Evolutionary conservation across 2,888 invertebrate genomes (phyloP).

Genomic region (Harmothoe impar): DNA sequence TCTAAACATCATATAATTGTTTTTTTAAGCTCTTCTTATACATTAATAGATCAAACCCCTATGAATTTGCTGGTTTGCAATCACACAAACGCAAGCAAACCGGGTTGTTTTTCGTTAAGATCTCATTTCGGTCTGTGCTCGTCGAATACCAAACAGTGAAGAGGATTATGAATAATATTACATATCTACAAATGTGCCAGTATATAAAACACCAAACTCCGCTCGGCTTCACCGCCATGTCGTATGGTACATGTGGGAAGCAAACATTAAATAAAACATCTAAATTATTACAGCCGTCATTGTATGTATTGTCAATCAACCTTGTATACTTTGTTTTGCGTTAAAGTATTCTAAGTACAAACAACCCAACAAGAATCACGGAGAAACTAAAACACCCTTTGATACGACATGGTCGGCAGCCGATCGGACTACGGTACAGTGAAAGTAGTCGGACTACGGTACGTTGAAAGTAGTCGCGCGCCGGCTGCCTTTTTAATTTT

Average conservation of each 20-base stretch:
- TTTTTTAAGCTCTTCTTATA: neutral
- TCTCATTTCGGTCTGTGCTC: conserved; percentile 54
- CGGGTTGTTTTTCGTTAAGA: neutral
- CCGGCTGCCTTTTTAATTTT: conserved; percentile 13
- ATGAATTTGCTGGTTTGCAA: conserved; percentile 32
- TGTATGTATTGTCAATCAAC: conserved; percentile 59
- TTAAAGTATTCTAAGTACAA: conserved; percentile 62
- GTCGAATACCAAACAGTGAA: conserved; percentile 56
- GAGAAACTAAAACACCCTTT: conserved; percentile 63
- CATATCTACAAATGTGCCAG: conserved; percentile 54
- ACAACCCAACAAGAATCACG: conserved; percentile 62
- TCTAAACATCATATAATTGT: conserved; percentile 18
- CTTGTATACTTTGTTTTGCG: conserved; percentile 56
- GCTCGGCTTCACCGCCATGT: conserved; percentile 27
- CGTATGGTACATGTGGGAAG: neutral
- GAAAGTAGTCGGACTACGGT: neutral
- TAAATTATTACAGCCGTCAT: conserved; percentile 65
- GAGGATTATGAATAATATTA: conserved; percentile 51
- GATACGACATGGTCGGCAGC: neutral
- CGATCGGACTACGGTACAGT: neutral
- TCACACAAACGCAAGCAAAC: conserved; percentile 45
- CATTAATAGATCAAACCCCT: neutral
- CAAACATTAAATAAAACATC: conserved; percentile 64
- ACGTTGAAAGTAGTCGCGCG: neutral
- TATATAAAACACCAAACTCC: conserved; percentile 58